These are phyloP conservation scores for Agrochola litura DNA, from an alignment of 2,888 invertebrate genomes.

Conservation along the genomic window DNA sequence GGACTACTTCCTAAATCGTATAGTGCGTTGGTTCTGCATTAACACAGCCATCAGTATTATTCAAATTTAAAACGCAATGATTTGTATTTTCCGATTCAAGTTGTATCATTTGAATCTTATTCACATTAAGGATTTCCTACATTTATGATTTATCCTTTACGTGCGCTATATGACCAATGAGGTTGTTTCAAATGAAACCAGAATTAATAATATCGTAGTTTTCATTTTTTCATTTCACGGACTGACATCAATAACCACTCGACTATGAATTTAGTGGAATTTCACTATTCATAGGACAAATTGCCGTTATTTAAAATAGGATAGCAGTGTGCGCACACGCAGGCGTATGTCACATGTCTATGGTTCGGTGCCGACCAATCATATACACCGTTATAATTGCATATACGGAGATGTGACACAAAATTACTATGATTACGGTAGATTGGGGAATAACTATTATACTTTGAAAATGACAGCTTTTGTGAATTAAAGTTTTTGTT, in stretches of 20 bases:
- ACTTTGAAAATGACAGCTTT: constrained; percentile 37
- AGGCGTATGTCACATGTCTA: constrained; percentile 79
- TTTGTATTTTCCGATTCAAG: constrained; percentile 21
- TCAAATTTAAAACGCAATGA: constrained; percentile 18
- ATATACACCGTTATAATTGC: constrained; percentile 76
- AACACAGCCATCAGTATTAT: constrained; percentile 16
- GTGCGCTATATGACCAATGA: constrained; percentile 28
- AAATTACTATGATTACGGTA: constrained; percentile 65
- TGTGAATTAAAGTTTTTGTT: constrained; percentile 43
- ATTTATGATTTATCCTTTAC: constrained; percentile 49
- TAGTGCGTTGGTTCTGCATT: background rate
- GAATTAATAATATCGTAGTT: constrained; percentile 30
- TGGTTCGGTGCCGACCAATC: constrained; percentile 73
- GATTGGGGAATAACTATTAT: constrained; percentile 47
- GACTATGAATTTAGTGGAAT: constrained; percentile 67
- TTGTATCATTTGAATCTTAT: constrained; percentile 57
- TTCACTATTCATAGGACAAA: constrained; percentile 71
- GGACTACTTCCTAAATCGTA: no score
- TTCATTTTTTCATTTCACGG: constrained; percentile 51
- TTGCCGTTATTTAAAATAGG: constrained; percentile 75
- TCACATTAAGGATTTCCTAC: constrained; percentile 53
- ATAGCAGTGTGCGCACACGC: constrained; percentile 62
- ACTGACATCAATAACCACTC: constrained; percentile 72
- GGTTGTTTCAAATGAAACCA: constrained; percentile 23
- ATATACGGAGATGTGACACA: constrained; percentile 66